Conservation (phyloP, 2,113 vertebrate species). For the Erythrolamprus reginae region DNA sequence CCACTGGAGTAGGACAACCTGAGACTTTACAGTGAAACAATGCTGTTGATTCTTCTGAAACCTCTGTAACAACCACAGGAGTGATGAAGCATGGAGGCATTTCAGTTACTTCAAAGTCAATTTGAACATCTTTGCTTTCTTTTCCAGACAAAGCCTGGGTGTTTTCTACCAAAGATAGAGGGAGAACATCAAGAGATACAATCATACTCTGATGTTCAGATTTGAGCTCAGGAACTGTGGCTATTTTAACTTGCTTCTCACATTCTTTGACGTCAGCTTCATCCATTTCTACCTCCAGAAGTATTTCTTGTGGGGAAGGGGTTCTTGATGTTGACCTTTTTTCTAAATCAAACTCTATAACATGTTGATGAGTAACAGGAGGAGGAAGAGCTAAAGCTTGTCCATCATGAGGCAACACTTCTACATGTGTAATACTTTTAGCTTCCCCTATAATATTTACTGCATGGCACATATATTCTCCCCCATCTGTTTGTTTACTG, state of each 20-base stretch:
- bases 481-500: conserved; percentile 76
- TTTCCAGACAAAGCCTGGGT: conserved; percentile 68
- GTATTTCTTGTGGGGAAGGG: conserved; percentile 95
- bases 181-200: conserved; percentile 92
- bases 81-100: conserved; percentile 92
- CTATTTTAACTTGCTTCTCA: conserved; percentile 97
- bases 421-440: conserved; percentile 82
- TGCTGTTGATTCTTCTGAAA: conserved; percentile 77
- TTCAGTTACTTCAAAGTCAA: conserved; percentile 91
- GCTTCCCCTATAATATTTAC: conserved; percentile 91
- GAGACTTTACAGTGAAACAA: conserved; percentile 91
- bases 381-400: conserved; percentile 80
- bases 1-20: conserved; percentile 83
- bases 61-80: conserved; percentile 82
- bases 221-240: conserved; percentile 90
- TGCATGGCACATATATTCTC: conserved; percentile 91
- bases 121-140: conserved; percentile 83
- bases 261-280: conserved; percentile 94
- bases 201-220: conserved; percentile 94
- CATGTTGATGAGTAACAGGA: conserved; percentile 91
- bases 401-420: conserved; percentile 78
- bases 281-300: conserved; percentile 94
- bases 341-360: conserved; percentile 94
- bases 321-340: conserved; percentile 83
- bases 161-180: conserved; percentile 80